Conservation (phyloP, 1,140 invertebrate species). For the Protaetia brevitarsis region DNA sequence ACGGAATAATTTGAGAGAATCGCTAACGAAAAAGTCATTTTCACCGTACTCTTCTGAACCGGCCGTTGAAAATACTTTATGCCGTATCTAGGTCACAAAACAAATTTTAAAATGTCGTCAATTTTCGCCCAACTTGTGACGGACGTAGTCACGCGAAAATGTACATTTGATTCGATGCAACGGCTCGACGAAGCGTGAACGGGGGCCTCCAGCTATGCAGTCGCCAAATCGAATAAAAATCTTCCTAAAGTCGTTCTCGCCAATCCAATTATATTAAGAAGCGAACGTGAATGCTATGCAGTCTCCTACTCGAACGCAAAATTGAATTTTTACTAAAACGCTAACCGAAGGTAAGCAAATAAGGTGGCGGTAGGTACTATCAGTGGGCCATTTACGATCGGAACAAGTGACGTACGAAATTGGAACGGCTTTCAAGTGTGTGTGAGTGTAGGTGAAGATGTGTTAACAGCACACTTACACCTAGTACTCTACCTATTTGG, state of each 20-base stretch:
- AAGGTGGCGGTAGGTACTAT: neutral
- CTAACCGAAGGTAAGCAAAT: slow-evolving; percentile 7
- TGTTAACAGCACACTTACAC: too few species aligned
- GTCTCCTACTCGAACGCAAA: neutral
- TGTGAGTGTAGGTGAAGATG: too few species aligned
- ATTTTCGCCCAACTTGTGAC: too few species aligned
- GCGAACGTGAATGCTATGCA: neutral
- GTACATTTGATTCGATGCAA: neutral
- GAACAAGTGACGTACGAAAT: neutral
- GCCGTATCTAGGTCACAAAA: neutral
- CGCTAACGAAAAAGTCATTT: too few species aligned
- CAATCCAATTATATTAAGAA: slow-evolving; percentile 9
- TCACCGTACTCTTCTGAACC: too few species aligned
- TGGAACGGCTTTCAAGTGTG: neutral
- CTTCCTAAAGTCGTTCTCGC: neutral
- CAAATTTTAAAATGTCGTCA: neutral
- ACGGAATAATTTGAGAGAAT: too few species aligned
- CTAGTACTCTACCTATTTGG: too few species aligned
- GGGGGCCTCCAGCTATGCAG: neutral
- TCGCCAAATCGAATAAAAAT: slow-evolving; percentile 1
- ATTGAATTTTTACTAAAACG: slow-evolving; percentile 13
- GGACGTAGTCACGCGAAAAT: too few species aligned
- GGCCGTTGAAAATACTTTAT: too few species aligned
- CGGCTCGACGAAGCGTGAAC: neutral
- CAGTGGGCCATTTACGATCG: neutral